These are phyloP conservation scores for Chaetops frenatus DNA, from an alignment of 2,113 vertebrate species.

Conservation along the genomic window DNA sequence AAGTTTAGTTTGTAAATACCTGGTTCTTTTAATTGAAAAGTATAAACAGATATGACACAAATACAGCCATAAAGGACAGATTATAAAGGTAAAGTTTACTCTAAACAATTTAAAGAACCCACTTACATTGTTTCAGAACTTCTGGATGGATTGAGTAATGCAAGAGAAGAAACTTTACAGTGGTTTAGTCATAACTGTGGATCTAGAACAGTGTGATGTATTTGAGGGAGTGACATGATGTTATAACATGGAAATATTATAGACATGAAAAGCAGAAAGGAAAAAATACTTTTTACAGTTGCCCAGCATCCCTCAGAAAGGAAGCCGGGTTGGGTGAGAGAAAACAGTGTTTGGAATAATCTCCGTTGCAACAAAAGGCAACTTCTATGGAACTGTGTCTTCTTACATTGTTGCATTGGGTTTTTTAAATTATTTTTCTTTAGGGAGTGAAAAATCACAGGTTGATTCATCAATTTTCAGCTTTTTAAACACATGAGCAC, in stretches of 20 bases:
- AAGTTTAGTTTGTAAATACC: not conserved
- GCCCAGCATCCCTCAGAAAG: not conserved
- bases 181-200: not conserved
- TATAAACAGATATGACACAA: not conserved
- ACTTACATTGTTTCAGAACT: not conserved
- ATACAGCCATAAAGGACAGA: not conserved
- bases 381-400: rapidly evolving
- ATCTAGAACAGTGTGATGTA: not conserved
- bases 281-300: not conserved
- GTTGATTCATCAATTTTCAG: not conserved
- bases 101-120: not conserved
- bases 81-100: not conserved
- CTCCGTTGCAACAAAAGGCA: not conserved
- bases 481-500: not conserved
- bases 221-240: not conserved
- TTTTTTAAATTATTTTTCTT: not conserved
- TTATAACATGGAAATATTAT: not conserved
- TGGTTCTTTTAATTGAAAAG: not conserved
- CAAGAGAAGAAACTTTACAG: not conserved
- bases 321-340: not conserved
- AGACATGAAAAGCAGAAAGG: not conserved
- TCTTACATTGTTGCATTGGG: rapidly evolving
- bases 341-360: not conserved
- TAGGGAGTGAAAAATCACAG: not conserved
- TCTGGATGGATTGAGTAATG: not conserved